Base-by-base conservation (phyloP, 2,888 invertebrate species). In the Drosophila subquinaria region DNA sequence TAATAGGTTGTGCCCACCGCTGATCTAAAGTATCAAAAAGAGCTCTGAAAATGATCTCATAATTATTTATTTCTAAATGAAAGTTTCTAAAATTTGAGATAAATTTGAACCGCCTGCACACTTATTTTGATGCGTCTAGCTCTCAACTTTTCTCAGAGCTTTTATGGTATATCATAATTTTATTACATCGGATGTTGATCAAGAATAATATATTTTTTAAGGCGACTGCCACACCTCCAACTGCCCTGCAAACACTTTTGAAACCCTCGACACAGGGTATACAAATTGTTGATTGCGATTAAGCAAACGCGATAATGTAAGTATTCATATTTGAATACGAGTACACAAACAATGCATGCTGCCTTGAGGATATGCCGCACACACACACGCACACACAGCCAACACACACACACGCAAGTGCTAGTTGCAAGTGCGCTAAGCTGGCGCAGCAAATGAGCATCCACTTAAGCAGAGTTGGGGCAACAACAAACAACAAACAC, bases 301-400 rank as follows among this genome's bases (percentile, higher is more conserved):
- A 74, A 80, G 81, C 79, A 83, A 89, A 81, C 76, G 83, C 82
- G 88, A 90, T 90, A 90, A 90, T 87, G 40, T 48, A 47, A 64
- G 50, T 64, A 82, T 88, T 80, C 85, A 90, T 88, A 87, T 90
- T 89, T 90, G 83, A 87, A 88, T 86, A 78, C 82, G 50, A 50
- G 47, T 42, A 52, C 53, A 42, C 38, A 90, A 90, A 90, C 90
- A 90, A 90, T 90, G 90, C 85, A 74, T 74, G 53, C 59, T 62
- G 82, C 65, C 87, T 76, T 68, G 73, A 82, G 89, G 82, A 80
- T 53, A 70, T 69, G 71, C 67, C 65, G 43, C 52, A 67, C 63
- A 62, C 57, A 68, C 51, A 56, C 61, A 64, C 40, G 57, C 30
- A 71, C 48, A 53, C 40, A 56, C 33, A 53, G 15, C 57, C 20